A percentile compares a stretch with the other conserved stretches of the same genome.
phyloP scores from a whole-genome alignment of 2,888 invertebrate genomes.

The Argyresthia albistria region DNA sequence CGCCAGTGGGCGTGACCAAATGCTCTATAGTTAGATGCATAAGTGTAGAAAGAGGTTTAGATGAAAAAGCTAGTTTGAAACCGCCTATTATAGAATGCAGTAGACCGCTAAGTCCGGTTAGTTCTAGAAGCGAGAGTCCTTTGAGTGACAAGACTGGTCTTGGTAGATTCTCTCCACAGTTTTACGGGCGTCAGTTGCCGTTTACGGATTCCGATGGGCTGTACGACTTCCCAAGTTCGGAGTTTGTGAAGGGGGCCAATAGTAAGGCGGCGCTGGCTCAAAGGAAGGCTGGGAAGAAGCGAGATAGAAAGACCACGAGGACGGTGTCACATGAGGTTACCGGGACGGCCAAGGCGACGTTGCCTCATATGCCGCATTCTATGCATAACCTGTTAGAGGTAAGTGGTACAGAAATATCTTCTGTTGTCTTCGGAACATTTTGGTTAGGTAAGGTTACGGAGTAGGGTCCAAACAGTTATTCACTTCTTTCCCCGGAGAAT shows the following conservation, averaged over 20 bases:
- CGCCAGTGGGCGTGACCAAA: constrained; percentile 64
- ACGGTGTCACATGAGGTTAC: constrained; percentile 58
- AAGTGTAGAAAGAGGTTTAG: constrained; percentile 68
- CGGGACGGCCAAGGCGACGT: constrained; percentile 67
- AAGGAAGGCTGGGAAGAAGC: constrained; percentile 75
- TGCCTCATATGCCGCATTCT: constrained; percentile 65
- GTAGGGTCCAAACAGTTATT: no score
- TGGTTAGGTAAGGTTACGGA: no score
- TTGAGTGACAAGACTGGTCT: constrained; percentile 80
- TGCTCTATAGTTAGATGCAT: constrained; percentile 70
- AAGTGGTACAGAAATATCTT: constrained; percentile 12
- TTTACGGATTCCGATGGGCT: constrained; percentile 86
- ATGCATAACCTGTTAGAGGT: constrained; percentile 76
- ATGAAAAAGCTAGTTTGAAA: constrained; percentile 53
- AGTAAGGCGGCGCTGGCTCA: constrained; percentile 62
- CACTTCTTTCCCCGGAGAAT: neutral
- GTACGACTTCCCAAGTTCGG: constrained; percentile 85
- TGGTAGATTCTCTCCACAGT: constrained; percentile 79
- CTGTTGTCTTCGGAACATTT: neutral
- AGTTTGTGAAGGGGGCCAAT: constrained; percentile 72
- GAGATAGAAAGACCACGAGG: constrained; percentile 73
- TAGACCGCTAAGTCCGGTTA: constrained; percentile 78
- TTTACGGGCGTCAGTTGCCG: constrained; percentile 79
- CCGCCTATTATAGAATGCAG: constrained; percentile 68
- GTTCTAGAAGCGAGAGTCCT: constrained; percentile 85